A percentile compares a stretch with the other conserved stretches of the same genome.
Evolutionary conservation across 2,113 vertebrate species (phyloP).

Genomic region (Terrapene triunguis): DNA sequence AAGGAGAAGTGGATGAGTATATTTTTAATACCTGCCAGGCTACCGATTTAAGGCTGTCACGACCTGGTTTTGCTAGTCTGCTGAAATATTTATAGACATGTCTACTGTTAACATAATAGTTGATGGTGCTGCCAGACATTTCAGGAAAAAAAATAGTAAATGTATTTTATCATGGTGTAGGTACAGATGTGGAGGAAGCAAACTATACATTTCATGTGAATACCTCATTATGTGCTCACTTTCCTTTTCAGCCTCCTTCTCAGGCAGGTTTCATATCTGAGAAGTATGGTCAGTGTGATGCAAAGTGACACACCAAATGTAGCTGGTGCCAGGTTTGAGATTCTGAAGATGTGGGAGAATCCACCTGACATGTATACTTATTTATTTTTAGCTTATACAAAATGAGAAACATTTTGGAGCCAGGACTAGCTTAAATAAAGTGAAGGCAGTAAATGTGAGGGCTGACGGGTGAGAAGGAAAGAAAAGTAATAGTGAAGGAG

Average conservation of each 20-base stretch:
- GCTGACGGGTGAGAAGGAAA: background rate
- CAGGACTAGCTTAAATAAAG: background rate
- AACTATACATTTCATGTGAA: background rate
- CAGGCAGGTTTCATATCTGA: background rate
- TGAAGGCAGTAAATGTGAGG: background rate
- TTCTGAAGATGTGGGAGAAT: accelerated
- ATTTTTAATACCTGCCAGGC: background rate
- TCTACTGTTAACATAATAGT: background rate
- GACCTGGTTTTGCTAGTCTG: background rate
- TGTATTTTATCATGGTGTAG: slow-evolving; percentile 39
- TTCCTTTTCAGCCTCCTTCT: background rate
- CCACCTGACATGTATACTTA: accelerated
- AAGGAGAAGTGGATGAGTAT: background rate
- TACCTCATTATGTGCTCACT: background rate
- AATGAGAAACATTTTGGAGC: background rate
- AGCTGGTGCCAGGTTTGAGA: background rate
- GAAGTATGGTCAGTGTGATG: accelerated
- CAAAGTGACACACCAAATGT: accelerated
- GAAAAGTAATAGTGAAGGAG: background rate
- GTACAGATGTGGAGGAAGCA: slow-evolving; percentile 37
- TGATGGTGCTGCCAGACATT: slow-evolving; percentile 6
- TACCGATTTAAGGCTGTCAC: background rate
- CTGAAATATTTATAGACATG: slow-evolving; percentile 18
- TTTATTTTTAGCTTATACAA: background rate
- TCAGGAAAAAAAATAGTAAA: background rate